Evolutionary conservation across 2,888 invertebrate genomes (phyloP), one percentile per base, ranked within the genome.

Genomic region (Clivina fossor): DNA sequence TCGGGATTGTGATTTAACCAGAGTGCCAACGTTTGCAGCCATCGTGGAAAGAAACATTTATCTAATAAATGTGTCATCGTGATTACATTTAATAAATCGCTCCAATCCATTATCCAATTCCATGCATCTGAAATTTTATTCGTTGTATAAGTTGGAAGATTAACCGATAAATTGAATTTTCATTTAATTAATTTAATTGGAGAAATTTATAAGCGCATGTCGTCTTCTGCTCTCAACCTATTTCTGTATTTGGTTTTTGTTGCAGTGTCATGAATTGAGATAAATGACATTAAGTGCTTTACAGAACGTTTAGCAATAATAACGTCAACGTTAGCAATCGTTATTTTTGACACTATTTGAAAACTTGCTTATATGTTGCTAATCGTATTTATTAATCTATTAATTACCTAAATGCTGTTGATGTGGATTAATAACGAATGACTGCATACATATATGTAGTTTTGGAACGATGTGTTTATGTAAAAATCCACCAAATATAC

Each of bases 101-200:
- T 77, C 99, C 99, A 99, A 58, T 91, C 87, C 80, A 93, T 90
- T 20, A 96, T 91, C 89, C 94, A 96, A 63, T 89, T 81, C 95
- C 96, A 96, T 0, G 88, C 84, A 69, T 94, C 94, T 86, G 75
- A 7, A 69, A 68, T 13, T 15, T 7, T 19, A 28, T 16, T 22
- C 32, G 26, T 24, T 15, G 19, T 7, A 16, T 33, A 13, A 37
- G 16, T 50, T 41, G n/a, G 22, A 9, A n/a, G n/a, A n/a, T n/a
- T n/a, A n/a, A n/a, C n/a, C n/a, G n/a, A n/a, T n/a, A 26, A 26
- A 26, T 5, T 26, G 5, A 7, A 26, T 26, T 26, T 26, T 7
- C 26, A 5, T 26, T 5, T 26, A 9, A 5, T 26, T 26, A 5
- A 26, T n/a, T n/a, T n/a, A n/a, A n/a, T n/a, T n/a, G n/a, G n/a